Evolutionary conservation across 1,140 invertebrate species (phyloP), one percentile per base, ranked within the genome.

Genomic region (Plectus sambesii): DNA sequence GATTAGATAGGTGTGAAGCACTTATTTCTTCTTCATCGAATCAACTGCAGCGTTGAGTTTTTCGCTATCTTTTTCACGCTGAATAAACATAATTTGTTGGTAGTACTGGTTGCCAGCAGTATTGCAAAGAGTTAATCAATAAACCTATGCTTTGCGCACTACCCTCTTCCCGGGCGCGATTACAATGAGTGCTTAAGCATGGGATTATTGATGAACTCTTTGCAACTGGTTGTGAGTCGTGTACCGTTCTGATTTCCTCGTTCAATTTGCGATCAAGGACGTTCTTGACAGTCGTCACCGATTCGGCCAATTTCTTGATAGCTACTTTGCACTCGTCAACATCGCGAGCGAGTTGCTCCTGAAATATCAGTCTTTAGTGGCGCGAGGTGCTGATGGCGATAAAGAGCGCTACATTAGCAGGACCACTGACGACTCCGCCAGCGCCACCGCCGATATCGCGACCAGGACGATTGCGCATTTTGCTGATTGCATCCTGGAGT

Each of bases 241-340:
- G 39, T 45, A 64, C 62, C 43, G 35, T 52, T 44, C 58, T 40
- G 9, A 63, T 56, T 49, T 64, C 62, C 24, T 67, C 63, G 5
- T 54, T 47, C 8, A 64, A 51, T 41, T 63, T 66, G 23, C 62
- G 48, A 38, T 64, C 62, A 6, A 64, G 46, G 2, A 64, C 62
- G 41, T 64, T 64, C 38, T 67, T 66, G 19, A 64, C 63, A n/a
- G 63, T 67, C 12, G 62, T 67, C 3, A 64, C 55, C 9, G 61
- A 64, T 42, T 67, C 62, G 5, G 62, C 63, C n/a, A 64, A 37
- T 44, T 64, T 64, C 42, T 64, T 67, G 29, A 64, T 64, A 3
- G 62, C 62, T 15, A 67, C 61, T 49, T 64, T 64, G 33, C 63
- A 67, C 43, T 64, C 62, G 38, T 64, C 62, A 9, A 64, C 45